These are phyloP conservation scores for Sceliomorpha sp. DNA, from an alignment of 2,888 invertebrate genomes.

Conservation along the genomic window DNA sequence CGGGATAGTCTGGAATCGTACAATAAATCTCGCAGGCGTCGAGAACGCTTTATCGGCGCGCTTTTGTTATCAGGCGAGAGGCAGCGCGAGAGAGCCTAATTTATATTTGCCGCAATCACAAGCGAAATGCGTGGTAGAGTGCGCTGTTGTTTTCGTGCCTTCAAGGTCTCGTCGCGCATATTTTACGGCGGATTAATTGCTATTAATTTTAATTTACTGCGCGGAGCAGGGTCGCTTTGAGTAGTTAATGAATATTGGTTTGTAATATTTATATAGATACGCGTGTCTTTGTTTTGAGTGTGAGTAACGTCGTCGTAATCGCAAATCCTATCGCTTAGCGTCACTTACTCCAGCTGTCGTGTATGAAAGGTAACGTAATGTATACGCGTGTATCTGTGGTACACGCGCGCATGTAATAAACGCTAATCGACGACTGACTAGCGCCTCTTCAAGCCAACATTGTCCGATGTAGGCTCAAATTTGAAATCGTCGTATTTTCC, in stretches of 20 bases:
- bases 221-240: conserved; percentile 70
- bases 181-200: conserved; percentile 72
- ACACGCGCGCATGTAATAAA: conserved; percentile 37
- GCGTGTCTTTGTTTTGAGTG: conserved; percentile 53
- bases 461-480: too few relatives aligned
- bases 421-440: too few relatives aligned
- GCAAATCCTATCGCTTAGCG: conserved; percentile 74
- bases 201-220: conserved; percentile 74
- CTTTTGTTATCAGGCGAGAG: conserved; percentile 21
- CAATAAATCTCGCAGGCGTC: too few relatives aligned
- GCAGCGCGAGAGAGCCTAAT: too few relatives aligned
- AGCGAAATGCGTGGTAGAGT: conserved; percentile 26
- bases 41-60: too few relatives aligned
- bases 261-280: conserved; percentile 67
- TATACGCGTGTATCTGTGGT: conserved; percentile 14
- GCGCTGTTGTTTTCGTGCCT: conserved; percentile 42
- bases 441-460: too few relatives aligned
- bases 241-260: conserved; percentile 75
- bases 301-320: conserved; percentile 62
- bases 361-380: conserved; percentile 30
- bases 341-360: conserved; percentile 68
- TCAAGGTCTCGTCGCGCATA: conserved; percentile 64
- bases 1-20: too few relatives aligned
- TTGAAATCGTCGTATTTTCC: too few relatives aligned
- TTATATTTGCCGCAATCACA: conserved; percentile 6